These are phyloP conservation scores for Gastrophysa polygoni DNA, from an alignment of 2,888 invertebrate genomes.

Conservation along the genomic window DNA sequence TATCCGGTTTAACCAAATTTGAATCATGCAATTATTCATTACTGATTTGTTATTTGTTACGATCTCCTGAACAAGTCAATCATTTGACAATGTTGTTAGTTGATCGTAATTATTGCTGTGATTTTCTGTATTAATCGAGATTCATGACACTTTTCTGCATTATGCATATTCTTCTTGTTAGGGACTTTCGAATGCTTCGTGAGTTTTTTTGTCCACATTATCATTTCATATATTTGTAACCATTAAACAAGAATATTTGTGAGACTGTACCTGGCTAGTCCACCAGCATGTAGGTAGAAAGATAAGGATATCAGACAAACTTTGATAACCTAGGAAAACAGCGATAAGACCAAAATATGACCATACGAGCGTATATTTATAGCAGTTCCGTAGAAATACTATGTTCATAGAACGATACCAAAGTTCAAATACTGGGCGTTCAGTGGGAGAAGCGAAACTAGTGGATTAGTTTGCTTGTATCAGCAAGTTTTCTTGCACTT, in stretches of 20 bases:
- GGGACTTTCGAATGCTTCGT: not conserved
- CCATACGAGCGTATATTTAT: slow-evolving; percentile 37
- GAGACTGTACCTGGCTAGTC: slow-evolving; percentile 37
- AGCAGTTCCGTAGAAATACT: slow-evolving; percentile 21
- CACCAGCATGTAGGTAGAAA: slow-evolving; percentile 35
- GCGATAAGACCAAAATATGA: slow-evolving; percentile 44
- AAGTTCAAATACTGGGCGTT: not conserved
- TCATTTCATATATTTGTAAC: not conserved
- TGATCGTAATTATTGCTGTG: too few relatives aligned
- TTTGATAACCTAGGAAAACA: slow-evolving; percentile 47
- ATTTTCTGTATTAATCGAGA: too few relatives aligned
- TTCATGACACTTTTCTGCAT: too few relatives aligned
- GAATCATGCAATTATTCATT: too few relatives aligned
- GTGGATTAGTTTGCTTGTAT: not conserved
- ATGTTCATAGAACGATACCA: slow-evolving; percentile 6
- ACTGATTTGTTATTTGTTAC: too few relatives aligned
- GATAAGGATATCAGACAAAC: slow-evolving; percentile 42
- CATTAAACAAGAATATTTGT: slow-evolving; percentile 19
- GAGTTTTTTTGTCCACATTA: not conserved
- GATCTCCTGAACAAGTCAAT: too few relatives aligned
- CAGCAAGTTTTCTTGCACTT: too few relatives aligned
- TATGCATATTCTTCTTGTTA: too few relatives aligned
- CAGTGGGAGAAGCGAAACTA: not conserved
- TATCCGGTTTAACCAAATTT: too few relatives aligned
- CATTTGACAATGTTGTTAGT: too few relatives aligned